Evolutionary conservation across 2,888 invertebrate genomes (phyloP).

Genomic region (Sinhomidia bicolor): DNA sequence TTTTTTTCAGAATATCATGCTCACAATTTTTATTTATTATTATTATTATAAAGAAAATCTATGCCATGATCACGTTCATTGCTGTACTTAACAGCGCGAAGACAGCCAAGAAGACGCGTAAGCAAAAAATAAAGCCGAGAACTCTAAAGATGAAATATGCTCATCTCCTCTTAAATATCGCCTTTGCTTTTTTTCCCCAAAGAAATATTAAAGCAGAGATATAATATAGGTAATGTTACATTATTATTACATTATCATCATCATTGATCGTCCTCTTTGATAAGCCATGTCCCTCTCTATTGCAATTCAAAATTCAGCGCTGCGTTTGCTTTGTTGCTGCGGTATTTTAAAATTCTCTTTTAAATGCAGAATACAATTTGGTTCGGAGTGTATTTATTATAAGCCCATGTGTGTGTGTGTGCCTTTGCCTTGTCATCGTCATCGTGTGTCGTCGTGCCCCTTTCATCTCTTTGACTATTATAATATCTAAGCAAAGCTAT

Average conservation of each 20-base stretch:
- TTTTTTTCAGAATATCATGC: neutral
- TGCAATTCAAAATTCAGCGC: neutral
- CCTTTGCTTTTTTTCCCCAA: too few relatives aligned
- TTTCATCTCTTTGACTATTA: too few relatives aligned
- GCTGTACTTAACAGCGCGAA: neutral
- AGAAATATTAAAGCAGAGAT: neutral
- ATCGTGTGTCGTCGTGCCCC: slow-evolving; percentile 12
- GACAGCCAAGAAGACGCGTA: neutral
- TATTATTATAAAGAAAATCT: neutral
- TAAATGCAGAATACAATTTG: too few relatives aligned
- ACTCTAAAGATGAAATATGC: neutral
- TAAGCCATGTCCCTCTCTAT: neutral
- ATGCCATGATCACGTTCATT: slow-evolving; percentile 26
- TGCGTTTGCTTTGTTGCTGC: too few relatives aligned
- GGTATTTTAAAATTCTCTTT: neutral
- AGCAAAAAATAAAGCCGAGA: too few relatives aligned
- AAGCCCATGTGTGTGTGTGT: too few relatives aligned
- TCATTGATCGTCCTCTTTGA: slow-evolving; percentile 4
- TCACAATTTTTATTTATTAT: neutral
- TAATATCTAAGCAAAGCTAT: too few relatives aligned
- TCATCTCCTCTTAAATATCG: neutral
- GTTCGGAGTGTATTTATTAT: too few relatives aligned
- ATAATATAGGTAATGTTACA: neutral
- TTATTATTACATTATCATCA: neutral
- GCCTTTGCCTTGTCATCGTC: neutral